Base-by-base conservation (phyloP, 2,888 invertebrate species). In the Clepsis dumicolana region DNA sequence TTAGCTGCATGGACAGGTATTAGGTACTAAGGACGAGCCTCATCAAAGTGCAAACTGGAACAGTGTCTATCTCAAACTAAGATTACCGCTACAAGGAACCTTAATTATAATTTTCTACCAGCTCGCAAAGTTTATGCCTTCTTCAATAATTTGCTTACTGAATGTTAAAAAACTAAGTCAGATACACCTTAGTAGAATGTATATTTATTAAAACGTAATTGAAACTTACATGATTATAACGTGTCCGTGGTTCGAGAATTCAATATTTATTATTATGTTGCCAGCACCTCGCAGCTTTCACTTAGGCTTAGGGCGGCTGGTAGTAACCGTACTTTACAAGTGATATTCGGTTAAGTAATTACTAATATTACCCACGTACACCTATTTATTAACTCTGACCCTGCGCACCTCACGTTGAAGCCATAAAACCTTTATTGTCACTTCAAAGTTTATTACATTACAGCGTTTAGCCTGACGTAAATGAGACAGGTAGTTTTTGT, bases 381-480 rank as follows among this genome's bases (percentile, higher is more conserved):
- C 27, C 35, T 65, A 59, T 65, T 56, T 59, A 65, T 65, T 57
- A 59, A 65, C 50, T 38, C 59, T 52, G 65, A 60, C 52, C 65
- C 59, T 44, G 60, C 41, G 64, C 53, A 52, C 59, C 60, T 54
- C 60, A 61, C 60, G 65, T 54, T 10, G 16, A 8, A 53, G 44
- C 16, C 14, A 61, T 65, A 65, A 60, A 61, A 65, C 60, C 53
- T 65, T 65, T 53, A 65, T 53, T 53, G 65, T 65, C 65, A 53
- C 65, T 53, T 53, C 60, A 60, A 65, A 60, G 38, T 65, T 59
- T 65, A 64, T 52, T 65, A 53, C 65, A 60, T 66, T 54, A 56
- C 48, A 54, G 35, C 32, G 60, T 65, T 65, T 66, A 61, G 32
- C 44, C 18, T 35, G 12, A 61, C 21, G 44, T 54, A 60, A 65